Evolutionary conservation across 2,113 vertebrate species (phyloP).

Genomic region (Oxyruncus cristatus): DNA sequence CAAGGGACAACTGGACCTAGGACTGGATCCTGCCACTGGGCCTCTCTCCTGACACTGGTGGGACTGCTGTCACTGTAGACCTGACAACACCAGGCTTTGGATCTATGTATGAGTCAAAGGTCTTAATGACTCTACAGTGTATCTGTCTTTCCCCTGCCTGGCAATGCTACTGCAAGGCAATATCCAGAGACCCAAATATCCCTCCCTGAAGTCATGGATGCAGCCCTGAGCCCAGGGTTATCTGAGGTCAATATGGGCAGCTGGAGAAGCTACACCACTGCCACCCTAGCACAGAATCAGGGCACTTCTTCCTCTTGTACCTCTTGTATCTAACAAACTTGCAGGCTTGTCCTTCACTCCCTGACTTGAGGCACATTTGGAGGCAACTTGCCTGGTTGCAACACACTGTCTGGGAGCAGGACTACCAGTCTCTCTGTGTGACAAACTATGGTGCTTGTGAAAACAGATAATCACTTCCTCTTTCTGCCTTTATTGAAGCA

Average conservation of each 20-base stretch:
- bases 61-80: neutral
- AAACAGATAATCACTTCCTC: neutral
- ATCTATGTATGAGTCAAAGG: neutral
- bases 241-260: neutral
- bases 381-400: neutral
- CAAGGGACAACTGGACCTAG: neutral
- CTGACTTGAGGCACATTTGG: neutral
- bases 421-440: neutral
- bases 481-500: neutral
- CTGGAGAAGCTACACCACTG: rapidly evolving
- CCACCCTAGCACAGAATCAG: neutral
- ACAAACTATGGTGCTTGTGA: neutral
- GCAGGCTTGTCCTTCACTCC: neutral
- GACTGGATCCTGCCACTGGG: neutral
- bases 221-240: neutral
- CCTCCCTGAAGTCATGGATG: neutral
- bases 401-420: neutral
- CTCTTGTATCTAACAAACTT: neutral
- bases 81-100: neutral
- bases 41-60: neutral
- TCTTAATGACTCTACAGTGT: rapidly evolving
- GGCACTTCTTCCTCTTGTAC: neutral
- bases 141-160: neutral
- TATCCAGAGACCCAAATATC: neutral
- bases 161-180: neutral